These are phyloP conservation scores for Patella depressa DNA, from an alignment of 2,888 invertebrate genomes.

Conservation along the genomic window DNA sequence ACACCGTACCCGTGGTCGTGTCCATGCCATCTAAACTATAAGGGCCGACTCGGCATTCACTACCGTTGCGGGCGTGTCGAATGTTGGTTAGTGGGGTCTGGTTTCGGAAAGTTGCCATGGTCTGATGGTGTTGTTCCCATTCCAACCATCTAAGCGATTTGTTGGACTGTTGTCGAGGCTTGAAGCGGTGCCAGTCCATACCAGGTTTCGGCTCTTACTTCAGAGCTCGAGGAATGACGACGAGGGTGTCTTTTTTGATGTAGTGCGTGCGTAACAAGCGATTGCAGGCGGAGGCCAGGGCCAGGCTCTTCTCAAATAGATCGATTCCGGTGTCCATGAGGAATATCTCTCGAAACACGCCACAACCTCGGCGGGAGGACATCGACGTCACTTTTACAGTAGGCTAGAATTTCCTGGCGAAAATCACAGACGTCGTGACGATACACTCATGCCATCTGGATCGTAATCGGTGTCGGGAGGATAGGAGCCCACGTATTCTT, in stretches of 20 bases:
- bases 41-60: no score
- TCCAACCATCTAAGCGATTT: no score
- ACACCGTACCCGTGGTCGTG: no score
- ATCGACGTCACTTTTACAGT: neutral
- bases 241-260: neutral
- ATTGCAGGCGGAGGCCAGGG: neutral
- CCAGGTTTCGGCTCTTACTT: no score
- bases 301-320: neutral
- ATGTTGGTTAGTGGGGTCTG: no score
- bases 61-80: no score
- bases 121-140: no score
- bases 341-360: neutral
- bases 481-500: neutral
- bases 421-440: neutral
- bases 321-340: neutral
- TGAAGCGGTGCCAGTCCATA: no score
- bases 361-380: neutral
- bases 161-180: no score
- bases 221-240: no score
- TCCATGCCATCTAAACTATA: no score
- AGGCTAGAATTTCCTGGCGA: neutral
- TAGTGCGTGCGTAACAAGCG: neutral
- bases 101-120: no score
- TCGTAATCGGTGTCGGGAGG: neutral
- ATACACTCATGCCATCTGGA: neutral